These are phyloP conservation scores for Phrynocephalus guinanensis DNA, from an alignment of 2,797 vertebrate species.

Conservation along the genomic window DNA sequence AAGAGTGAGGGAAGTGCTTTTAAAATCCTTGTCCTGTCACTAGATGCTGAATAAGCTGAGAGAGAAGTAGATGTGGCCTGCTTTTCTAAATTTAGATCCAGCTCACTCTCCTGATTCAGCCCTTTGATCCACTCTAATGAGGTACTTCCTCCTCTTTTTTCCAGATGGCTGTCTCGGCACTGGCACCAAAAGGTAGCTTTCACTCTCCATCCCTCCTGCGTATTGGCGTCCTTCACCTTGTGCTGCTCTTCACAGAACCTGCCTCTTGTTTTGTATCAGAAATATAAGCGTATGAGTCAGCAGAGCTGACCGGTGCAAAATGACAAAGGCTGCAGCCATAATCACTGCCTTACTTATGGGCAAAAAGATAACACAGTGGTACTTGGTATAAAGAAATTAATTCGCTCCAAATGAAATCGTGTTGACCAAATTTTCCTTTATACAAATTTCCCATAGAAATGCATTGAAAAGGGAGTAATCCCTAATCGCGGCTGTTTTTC, in stretches of 20 bases:
- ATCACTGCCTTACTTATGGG: background rate
- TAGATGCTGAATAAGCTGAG: background rate
- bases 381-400: too few species aligned
- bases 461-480: too few species aligned
- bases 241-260: background rate
- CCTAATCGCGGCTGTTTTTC: too few species aligned
- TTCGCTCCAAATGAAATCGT: too few species aligned
- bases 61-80: background rate
- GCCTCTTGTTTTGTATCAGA: fast-evolving
- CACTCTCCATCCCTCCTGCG: slow-evolving; percentile 29
- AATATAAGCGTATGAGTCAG: slow-evolving; percentile 46
- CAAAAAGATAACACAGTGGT: too few species aligned
- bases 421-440: too few species aligned
- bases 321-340: background rate
- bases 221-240: background rate
- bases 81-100: slow-evolving; percentile 46
- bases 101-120: slow-evolving; percentile 11
- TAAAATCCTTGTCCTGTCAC: background rate
- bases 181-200: background rate
- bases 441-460: too few species aligned
- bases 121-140: slow-evolving; percentile 26
- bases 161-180: slow-evolving; percentile 34
- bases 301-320: slow-evolving; percentile 38
- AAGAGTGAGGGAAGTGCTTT: background rate
- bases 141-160: slow-evolving; percentile 17